Evolutionary conservation across 2,797 vertebrate species (phyloP).

Genomic region (Hypotaenidia philippensis): DNA sequence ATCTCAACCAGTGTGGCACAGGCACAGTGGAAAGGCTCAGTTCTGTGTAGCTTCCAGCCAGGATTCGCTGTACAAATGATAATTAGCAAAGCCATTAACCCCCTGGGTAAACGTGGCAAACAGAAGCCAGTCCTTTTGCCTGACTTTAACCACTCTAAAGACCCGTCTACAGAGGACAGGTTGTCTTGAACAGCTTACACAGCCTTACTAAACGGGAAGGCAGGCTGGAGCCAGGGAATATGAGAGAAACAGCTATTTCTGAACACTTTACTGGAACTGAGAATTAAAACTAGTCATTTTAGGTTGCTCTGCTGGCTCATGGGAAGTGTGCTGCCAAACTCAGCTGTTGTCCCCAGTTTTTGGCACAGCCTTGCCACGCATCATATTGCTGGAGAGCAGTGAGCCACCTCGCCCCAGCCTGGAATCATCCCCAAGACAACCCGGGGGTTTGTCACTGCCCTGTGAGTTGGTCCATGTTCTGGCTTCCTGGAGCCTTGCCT

Average conservation of each 20-base stretch:
- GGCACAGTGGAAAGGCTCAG: background rate
- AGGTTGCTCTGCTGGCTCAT: background rate
- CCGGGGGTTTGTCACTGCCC: background rate
- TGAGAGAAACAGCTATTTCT: conserved; percentile 24
- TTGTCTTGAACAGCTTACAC: background rate
- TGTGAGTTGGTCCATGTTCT: background rate
- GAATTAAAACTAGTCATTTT: background rate
- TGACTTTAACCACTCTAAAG: background rate
- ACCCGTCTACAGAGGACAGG: background rate
- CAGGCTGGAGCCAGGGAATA: background rate
- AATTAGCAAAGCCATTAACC: conserved; percentile 8
- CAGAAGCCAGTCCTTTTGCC: background rate
- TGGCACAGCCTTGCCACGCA: background rate
- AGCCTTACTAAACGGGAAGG: background rate
- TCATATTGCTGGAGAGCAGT: background rate
- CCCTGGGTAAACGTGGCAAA: background rate
- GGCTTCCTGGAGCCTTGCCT: background rate
- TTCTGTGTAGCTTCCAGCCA: conserved; percentile 3
- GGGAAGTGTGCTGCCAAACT: background rate
- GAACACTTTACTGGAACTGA: conserved; percentile 30
- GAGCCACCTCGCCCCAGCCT: background rate
- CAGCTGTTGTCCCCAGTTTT: background rate
- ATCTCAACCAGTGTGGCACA: background rate
- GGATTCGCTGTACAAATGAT: background rate
- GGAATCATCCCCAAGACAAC: background rate